A percentile compares a stretch with the other conserved stretches of the same genome.
phyloP scores from a whole-genome alignment of 2,797 vertebrate genomes.

The Cynodonichthys magdalenae region DNA sequence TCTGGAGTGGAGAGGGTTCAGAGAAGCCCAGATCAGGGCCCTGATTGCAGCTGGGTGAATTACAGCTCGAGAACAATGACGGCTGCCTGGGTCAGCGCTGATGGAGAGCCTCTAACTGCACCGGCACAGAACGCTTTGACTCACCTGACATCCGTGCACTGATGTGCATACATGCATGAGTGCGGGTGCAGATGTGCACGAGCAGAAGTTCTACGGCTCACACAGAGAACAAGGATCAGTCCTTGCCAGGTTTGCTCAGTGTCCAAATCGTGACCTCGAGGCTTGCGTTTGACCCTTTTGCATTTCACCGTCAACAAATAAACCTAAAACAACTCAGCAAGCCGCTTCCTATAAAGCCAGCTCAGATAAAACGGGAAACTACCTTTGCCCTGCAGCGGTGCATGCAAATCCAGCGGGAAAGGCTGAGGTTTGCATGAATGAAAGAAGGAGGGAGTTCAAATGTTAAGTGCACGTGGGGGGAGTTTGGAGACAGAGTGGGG shows the following conservation, averaged over 20 bases:
- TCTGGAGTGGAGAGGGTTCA: conserved; percentile 77
- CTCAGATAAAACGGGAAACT: conserved; percentile 67
- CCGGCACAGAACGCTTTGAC: conserved; percentile 48
- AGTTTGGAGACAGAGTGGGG: conserved; percentile 45
- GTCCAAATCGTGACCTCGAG: conserved; percentile 56
- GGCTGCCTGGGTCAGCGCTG: conserved; percentile 75
- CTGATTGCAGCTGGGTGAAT: conserved; percentile 85
- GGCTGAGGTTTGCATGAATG: conserved; percentile 66
- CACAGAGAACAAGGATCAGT: conserved; percentile 29
- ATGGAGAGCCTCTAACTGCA: conserved; percentile 65
- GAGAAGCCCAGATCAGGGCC: conserved; percentile 71
- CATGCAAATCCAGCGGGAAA: conserved; percentile 71
- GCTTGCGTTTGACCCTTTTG: conserved; percentile 69
- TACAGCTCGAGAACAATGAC: conserved; percentile 79
- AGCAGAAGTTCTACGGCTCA: conserved; percentile 13
- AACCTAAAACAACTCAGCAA: conserved; percentile 77
- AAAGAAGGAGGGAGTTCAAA: conserved; percentile 68
- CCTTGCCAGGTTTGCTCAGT: conserved; percentile 46
- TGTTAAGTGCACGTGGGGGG: conserved; percentile 75
- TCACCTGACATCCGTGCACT: conserved; percentile 62
- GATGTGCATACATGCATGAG: conserved; percentile 56
- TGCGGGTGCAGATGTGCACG: background rate
- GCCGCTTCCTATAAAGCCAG: conserved; percentile 77
- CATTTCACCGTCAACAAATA: conserved; percentile 71
- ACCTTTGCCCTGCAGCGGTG: conserved; percentile 58